Conservation (phyloP, 2,797 vertebrate genomes). For the Heliangelus exortis region DNA sequence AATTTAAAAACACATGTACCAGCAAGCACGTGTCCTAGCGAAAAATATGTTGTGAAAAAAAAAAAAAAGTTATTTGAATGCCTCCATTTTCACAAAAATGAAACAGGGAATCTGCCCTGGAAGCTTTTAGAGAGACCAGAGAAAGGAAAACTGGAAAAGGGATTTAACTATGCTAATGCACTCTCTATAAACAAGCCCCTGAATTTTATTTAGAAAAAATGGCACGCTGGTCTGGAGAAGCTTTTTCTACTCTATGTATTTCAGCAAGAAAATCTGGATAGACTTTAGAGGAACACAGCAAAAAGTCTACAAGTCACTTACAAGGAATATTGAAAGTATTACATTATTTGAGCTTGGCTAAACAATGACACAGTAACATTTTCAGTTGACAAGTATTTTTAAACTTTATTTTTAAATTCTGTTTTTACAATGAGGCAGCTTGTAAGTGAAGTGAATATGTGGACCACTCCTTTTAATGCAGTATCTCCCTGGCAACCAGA, state of each 20-base stretch:
- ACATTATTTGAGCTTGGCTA: conserved; percentile 47
- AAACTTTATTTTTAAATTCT: conserved; percentile 59
- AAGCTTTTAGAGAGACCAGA: neutral
- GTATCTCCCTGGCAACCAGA: conserved; percentile 19
- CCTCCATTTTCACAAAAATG: neutral
- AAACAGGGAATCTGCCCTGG: neutral
- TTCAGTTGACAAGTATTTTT: conserved; percentile 46
- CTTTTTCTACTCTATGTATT: neutral
- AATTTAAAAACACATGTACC: neutral
- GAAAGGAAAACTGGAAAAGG: neutral
- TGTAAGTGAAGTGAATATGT: neutral
- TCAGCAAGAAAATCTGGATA: neutral
- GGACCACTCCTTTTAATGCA: conserved; percentile 58
- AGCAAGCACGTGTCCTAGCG: neutral
- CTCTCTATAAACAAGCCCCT: neutral
- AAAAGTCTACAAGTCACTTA: neutral
- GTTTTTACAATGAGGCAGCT: conserved; percentile 25
- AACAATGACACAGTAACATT: conserved; percentile 33
- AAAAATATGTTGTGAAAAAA: neutral
- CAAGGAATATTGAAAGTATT: conserved; percentile 31
- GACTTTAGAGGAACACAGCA: neutral
- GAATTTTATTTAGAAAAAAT: neutral
- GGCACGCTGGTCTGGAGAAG: neutral
- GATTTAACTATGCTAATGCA: neutral
- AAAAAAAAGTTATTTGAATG: neutral